Conservation (phyloP, 2,797 vertebrate genomes). For the Tenualosa ilisha region DNA sequence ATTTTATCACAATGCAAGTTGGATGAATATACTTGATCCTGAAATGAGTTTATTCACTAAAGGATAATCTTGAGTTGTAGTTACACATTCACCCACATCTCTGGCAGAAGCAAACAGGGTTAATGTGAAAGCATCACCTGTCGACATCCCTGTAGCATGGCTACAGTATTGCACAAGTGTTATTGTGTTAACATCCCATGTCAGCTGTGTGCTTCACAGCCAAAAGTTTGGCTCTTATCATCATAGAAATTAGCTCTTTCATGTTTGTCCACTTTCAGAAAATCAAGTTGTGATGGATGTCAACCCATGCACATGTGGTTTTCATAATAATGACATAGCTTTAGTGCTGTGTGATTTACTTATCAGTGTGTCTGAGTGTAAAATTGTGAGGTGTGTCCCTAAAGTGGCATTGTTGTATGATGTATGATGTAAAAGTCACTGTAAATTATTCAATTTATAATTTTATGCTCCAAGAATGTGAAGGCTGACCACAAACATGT, state of each 20-base stretch:
- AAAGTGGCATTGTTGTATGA: too few species aligned
- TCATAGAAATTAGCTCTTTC: background rate
- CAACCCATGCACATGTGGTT: too few species aligned
- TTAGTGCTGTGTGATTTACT: too few species aligned
- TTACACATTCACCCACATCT: background rate
- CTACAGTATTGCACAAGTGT: background rate
- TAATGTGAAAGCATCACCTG: conserved; percentile 10
- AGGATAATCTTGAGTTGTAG: background rate
- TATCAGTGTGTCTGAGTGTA: too few species aligned
- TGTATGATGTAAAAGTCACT: too few species aligned
- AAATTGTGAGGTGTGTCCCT: too few species aligned
- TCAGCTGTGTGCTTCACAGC: background rate
- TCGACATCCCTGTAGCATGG: background rate
- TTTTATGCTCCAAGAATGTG: too few species aligned
- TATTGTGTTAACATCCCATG: background rate
- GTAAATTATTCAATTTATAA: too few species aligned
- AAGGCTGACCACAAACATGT: too few species aligned
- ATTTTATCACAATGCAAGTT: background rate
- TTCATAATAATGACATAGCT: too few species aligned
- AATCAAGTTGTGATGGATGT: background rate
- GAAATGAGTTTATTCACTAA: background rate
- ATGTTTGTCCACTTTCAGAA: background rate
- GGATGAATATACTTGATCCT: background rate
- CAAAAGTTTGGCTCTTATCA: background rate
- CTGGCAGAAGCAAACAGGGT: background rate